Evolutionary conservation across 2,888 invertebrate genomes (phyloP), one percentile per base, ranked within the genome.

Genomic region (Syrista parreyssii): DNA sequence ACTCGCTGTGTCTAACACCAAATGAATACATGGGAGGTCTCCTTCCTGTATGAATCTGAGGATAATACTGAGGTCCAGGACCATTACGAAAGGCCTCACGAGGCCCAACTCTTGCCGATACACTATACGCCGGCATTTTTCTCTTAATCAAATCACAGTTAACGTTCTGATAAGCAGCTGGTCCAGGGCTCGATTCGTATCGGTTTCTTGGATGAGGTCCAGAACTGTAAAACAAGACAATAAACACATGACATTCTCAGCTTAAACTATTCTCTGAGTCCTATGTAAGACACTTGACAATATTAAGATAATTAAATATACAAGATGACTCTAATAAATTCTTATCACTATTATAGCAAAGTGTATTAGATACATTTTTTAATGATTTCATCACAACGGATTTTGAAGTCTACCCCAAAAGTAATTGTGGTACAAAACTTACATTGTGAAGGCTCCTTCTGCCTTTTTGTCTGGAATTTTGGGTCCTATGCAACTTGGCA

Each of bases 1-100:
- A 93, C 76, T 92, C 92, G 15, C 92, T 93, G 88, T 94, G 94
- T 79, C 92, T 92, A 31, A 92, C 92, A 40, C 95, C 95, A 88
- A 95, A 95, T 32, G 94, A 94, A 86, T 93, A 95, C 36, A 82
- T 85, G 4, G 91, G 90, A 1, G 85, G 78, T 33, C 82, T 82
- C 81, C 82, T 91, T 55, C 82, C 78, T 1, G 76, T 23, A 75
- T 82, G 77, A 35, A 82, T 82, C 34, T 75, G 68, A 4, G 88
- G 85, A 75, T 86, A 82, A 78, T 91, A 90, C 31, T 80, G 76
- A 4, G 91, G 90, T 12, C 90, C 91, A 3, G 91, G 91, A 55
- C 85, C 78, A 3, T 76, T 34, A n/a, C 82, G 75, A 32, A 32
- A 30, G 11, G 34, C 23, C 12, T 82, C 81, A 23, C 75, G 12